These are phyloP conservation scores for Microplitis demolitor DNA, from an alignment of 1,140 invertebrate species.

Conservation along the genomic window DNA sequence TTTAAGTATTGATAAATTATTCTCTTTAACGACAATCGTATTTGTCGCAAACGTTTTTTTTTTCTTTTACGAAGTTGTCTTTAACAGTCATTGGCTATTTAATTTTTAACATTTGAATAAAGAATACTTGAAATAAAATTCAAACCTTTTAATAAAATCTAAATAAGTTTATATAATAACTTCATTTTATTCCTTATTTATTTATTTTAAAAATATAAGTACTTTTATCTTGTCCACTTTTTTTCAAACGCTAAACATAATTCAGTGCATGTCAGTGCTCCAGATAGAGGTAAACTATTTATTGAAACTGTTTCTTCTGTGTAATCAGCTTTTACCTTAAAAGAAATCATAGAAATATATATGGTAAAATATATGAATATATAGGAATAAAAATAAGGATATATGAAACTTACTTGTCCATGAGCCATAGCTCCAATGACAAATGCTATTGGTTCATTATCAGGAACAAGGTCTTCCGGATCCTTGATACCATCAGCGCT, in stretches of 20 bases:
- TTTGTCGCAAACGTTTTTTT: no score
- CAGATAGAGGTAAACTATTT: constrained; percentile 95
- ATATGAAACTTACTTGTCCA: constrained; percentile 72
- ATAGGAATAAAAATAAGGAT: constrained; percentile 1
- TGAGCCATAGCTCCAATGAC: constrained; percentile 97
- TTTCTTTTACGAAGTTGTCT: no score
- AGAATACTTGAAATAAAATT: no score
- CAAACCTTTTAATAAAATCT: no score
- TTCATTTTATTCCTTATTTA: neutral
- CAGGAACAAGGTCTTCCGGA: constrained; percentile 80
- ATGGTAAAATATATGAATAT: constrained; percentile 1
- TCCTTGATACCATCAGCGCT: constrained; percentile 78
- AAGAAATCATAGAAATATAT: constrained; percentile 28
- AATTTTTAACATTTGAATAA: no score
- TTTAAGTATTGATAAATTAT: no score
- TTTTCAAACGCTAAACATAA: constrained; percentile 97
- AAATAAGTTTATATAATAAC: no score
- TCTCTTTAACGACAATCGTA: no score
- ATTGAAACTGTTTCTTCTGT: constrained; percentile 90
- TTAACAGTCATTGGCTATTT: no score
- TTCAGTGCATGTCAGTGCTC: constrained; percentile 94
- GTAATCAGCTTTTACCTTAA: constrained; percentile 84
- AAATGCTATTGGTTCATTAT: constrained; percentile 83
- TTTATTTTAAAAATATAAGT: constrained; percentile 66
- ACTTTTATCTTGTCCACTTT: constrained; percentile 70